phyloP scores from a whole-genome alignment of 2,113 vertebrate species.

The Anarhynchus alexandrinus region DNA sequence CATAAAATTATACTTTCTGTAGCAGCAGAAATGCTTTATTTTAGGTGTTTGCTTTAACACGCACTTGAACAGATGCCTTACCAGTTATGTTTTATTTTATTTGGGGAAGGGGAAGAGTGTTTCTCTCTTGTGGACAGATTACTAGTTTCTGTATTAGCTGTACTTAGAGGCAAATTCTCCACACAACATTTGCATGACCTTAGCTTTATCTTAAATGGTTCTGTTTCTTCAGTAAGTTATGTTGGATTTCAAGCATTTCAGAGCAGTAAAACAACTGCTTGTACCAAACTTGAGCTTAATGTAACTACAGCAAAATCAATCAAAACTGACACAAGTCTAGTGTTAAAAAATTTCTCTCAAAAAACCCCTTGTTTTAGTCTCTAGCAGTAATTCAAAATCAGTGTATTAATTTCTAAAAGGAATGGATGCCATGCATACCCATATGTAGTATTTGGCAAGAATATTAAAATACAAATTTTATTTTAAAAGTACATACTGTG shows the following conservation, averaged over 20 bases:
- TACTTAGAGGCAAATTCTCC: background rate
- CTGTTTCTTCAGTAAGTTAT: background rate
- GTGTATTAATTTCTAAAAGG: background rate
- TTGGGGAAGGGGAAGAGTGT: background rate
- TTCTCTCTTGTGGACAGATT: background rate
- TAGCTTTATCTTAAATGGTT: background rate
- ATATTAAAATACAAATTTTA: background rate
- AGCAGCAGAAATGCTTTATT: background rate
- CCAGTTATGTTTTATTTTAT: background rate
- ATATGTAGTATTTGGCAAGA: background rate
- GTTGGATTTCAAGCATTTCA: background rate
- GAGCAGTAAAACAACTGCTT: background rate
- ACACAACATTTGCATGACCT: background rate
- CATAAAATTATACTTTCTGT: background rate
- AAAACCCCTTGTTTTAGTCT: rapidly evolving
- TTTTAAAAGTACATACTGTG: background rate
- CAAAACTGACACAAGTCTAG: background rate
- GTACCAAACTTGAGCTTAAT: background rate
- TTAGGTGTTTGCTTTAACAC: background rate
- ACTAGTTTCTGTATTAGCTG: background rate
- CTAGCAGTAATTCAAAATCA: background rate
- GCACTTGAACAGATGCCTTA: background rate
- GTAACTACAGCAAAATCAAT: background rate
- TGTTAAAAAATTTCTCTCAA: background rate
- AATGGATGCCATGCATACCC: background rate